Conservation (phyloP, 2,888 invertebrate genomes). For the Agrotis exclamationis region DNA sequence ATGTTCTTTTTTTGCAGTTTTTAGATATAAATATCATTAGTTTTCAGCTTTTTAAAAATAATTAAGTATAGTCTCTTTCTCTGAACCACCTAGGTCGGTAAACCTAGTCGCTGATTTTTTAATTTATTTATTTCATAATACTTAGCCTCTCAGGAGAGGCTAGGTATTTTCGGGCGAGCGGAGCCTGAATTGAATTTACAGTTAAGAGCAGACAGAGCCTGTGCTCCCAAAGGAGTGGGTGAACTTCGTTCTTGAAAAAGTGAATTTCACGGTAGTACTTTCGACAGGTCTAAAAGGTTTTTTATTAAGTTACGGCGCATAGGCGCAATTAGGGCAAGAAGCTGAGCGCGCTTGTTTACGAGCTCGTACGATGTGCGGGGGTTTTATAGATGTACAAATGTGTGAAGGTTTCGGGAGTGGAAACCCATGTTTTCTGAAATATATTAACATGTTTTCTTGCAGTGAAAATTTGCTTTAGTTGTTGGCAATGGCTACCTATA, state of each 20-base stretch:
- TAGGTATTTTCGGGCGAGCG: slow-evolving; percentile 23
- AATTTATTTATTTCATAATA: too few species aligned
- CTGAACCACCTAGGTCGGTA: neutral
- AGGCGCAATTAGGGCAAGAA: slow-evolving; percentile 36
- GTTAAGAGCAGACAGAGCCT: slow-evolving; percentile 16
- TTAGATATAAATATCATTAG: neutral
- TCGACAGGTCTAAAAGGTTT: slow-evolving; percentile 63
- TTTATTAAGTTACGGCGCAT: slow-evolving; percentile 57
- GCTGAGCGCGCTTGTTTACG: slow-evolving; percentile 22
- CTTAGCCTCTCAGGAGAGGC: too few species aligned
- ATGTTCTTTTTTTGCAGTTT: neutral
- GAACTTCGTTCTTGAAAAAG: slow-evolving; percentile 48
- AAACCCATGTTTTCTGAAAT: neutral
- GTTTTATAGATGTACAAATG: slow-evolving; percentile 19
- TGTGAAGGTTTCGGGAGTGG: neutral
- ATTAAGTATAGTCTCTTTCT: slow-evolving; percentile 6
- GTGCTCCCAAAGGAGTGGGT: slow-evolving; percentile 19
- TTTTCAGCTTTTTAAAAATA: too few species aligned
- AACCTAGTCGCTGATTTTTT: too few species aligned
- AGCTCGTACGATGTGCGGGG: slow-evolving; percentile 7
- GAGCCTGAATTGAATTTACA: slow-evolving; percentile 55
- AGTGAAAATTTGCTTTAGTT: neutral
- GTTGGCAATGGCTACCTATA: neutral
- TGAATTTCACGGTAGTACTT: slow-evolving; percentile 52
- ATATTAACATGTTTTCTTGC: neutral